Percentiles rank a stretch among this genome's conserved stretches.
Conservation (phyloP, 2,797 vertebrate species). For the Micrastur ruficollis region DNA sequence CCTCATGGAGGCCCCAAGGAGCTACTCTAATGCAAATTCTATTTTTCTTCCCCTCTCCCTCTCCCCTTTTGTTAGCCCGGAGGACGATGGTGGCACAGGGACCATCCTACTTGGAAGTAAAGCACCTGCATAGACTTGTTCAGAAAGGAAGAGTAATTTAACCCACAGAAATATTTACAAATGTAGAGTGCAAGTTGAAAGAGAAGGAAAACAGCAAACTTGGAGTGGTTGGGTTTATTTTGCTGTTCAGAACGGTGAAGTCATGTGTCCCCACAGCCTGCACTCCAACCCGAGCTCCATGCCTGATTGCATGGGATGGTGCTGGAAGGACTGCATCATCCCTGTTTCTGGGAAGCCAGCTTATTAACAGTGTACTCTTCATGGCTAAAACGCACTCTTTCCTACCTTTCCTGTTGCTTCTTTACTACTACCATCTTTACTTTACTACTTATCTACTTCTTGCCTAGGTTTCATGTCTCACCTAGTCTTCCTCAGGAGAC, state of each 20-base stretch:
- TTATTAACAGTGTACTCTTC: background rate
- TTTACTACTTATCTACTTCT: no score
- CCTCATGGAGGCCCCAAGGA: background rate
- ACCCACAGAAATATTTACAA: background rate
- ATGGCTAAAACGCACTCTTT: background rate
- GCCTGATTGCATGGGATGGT: background rate
- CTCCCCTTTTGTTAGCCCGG: background rate
- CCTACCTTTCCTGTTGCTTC: background rate
- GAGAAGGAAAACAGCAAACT: background rate
- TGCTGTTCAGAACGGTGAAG: background rate
- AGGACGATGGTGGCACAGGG: background rate
- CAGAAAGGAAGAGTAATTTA: background rate
- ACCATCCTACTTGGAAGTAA: accelerated
- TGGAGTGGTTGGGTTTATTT: background rate
- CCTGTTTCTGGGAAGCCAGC: background rate
- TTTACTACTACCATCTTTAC: no score
- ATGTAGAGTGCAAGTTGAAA: background rate
- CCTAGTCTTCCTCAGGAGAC: background rate
- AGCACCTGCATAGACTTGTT: background rate
- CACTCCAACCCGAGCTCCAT: background rate
- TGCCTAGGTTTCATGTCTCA: background rate
- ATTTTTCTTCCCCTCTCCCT: background rate
- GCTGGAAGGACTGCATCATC: accelerated
- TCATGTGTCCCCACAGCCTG: background rate
- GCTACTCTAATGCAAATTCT: background rate